A percentile compares a stretch with the other conserved stretches of the same genome.
phyloP scores from a whole-genome alignment of 2,113 vertebrate species.

The Taurulus bubalis region DNA sequence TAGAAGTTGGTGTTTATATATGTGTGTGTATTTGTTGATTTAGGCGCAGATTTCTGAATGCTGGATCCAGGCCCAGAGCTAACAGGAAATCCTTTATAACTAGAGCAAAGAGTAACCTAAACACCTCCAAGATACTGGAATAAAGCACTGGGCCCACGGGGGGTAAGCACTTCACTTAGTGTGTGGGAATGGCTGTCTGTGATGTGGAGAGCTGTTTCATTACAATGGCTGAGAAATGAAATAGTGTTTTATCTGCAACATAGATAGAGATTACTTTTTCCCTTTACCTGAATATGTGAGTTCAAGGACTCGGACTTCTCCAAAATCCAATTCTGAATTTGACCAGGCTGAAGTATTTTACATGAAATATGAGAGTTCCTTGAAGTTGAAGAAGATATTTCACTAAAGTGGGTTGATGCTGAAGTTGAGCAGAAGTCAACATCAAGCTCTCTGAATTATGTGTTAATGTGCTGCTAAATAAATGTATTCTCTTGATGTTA shows the following conservation, averaged over 20 bases:
- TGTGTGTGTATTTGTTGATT: constrained; percentile 19
- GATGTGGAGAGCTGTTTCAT: constrained; percentile 26
- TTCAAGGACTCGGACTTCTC: background rate
- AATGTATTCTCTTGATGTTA: background rate
- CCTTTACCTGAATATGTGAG: constrained; percentile 15
- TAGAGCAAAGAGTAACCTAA: constrained; percentile 65
- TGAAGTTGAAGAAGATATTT: background rate
- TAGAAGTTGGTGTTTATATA: constrained; percentile 16
- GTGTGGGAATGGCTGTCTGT: constrained; percentile 35
- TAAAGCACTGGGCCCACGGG: constrained; percentile 33
- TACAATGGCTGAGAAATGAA: constrained; percentile 47
- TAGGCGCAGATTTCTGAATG: constrained; percentile 44
- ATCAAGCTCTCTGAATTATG: background rate
- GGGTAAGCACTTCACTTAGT: constrained; percentile 40
- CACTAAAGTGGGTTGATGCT: background rate
- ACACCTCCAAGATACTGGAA: constrained; percentile 61
- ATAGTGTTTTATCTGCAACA: constrained; percentile 51
- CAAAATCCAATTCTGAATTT: too few relatives aligned
- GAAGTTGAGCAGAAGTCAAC: too few relatives aligned
- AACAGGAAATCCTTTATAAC: constrained; percentile 76
- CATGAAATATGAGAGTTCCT: too few relatives aligned
- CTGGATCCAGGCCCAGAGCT: constrained; percentile 66
- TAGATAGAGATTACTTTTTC: constrained; percentile 24
- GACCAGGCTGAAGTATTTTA: too few relatives aligned
- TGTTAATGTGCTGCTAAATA: background rate